A percentile compares a stretch with the other conserved stretches of the same genome.
Conservation (phyloP, 2,888 invertebrate species). For the Anoplius nigerrimus region DNA sequence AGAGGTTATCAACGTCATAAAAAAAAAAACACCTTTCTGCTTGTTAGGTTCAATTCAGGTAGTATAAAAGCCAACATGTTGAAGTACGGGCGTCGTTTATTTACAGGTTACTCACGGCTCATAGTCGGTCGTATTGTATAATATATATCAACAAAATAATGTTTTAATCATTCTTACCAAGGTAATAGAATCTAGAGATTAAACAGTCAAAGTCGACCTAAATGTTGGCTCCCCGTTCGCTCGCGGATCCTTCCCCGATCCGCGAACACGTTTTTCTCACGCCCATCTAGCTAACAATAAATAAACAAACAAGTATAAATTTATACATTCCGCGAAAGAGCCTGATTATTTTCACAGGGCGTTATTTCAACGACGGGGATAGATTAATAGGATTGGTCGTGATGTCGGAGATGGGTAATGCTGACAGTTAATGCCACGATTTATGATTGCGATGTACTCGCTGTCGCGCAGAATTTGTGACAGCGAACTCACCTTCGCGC, state of each 20-base stretch:
- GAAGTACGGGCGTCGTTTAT: slow-evolving; percentile 61
- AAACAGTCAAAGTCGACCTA: slow-evolving; percentile 64
- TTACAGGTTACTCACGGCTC: slow-evolving; percentile 64
- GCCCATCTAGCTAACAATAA: slow-evolving; percentile 55
- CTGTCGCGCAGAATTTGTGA: no score
- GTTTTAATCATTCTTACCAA: slow-evolving; percentile 57
- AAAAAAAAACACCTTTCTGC: background rate
- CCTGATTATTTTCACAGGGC: slow-evolving; percentile 7
- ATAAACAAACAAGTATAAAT: slow-evolving; percentile 62
- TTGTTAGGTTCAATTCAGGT: background rate
- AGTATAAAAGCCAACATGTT: slow-evolving; percentile 10
- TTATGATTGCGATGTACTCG: slow-evolving; percentile 35
- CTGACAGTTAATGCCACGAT: slow-evolving; percentile 38
- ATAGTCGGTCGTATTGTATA: slow-evolving; percentile 61
- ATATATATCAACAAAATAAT: slow-evolving; percentile 65
- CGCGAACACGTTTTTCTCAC: slow-evolving; percentile 23
- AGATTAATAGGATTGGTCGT: background rate
- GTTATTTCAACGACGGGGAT: no score
- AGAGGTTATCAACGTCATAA: no score
- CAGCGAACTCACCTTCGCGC: no score
- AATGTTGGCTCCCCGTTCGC: slow-evolving; percentile 43
- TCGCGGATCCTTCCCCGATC: slow-evolving; percentile 14
- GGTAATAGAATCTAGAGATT: slow-evolving; percentile 65
- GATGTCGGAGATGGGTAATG: slow-evolving; percentile 31
- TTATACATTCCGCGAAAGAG: slow-evolving; percentile 51